Evolutionary conservation across 2,797 vertebrate genomes (phyloP).

Genomic region (Lycodopsis pacificus): DNA sequence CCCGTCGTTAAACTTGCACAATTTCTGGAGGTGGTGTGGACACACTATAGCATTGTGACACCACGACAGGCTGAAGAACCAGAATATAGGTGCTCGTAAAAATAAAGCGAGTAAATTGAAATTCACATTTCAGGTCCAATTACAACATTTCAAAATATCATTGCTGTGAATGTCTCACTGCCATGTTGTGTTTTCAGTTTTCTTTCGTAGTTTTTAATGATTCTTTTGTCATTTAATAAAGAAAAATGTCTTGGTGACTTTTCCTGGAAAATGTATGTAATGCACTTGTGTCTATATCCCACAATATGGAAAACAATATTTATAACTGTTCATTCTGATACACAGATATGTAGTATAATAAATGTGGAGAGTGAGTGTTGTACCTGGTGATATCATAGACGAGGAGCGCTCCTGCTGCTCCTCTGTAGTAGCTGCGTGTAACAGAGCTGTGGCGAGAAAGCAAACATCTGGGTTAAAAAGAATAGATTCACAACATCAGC

Average conservation of each 20-base stretch:
- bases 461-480: conserved; percentile 6
- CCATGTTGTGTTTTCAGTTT: background rate
- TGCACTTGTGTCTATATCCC: background rate
- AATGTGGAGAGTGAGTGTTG: conserved; percentile 8
- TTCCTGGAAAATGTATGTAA: background rate
- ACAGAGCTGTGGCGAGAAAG: conserved; percentile 85
- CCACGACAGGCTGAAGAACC: conserved; percentile 1
- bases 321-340: background rate
- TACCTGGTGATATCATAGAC: conserved; percentile 96
- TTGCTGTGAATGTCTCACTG: background rate
- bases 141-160: conserved; percentile 12
- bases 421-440: conserved; percentile 94
- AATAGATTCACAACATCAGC: background rate
- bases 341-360: background rate
- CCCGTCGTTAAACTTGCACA: conserved; percentile 13
- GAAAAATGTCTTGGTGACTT: background rate
- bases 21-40: conserved; percentile 4
- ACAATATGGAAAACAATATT: background rate
- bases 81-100: conserved; percentile 4
- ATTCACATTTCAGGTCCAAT: too few species aligned
- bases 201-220: background rate
- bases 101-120: conserved; percentile 19
- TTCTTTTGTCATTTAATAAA: conserved; percentile 12
- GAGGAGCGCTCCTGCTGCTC: conserved; percentile 92
- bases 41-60: background rate